Percentiles rank a stretch among this genome's conserved stretches.
Conservation (phyloP, 2,113 vertebrate genomes). For the Syngnathus floridae region DNA sequence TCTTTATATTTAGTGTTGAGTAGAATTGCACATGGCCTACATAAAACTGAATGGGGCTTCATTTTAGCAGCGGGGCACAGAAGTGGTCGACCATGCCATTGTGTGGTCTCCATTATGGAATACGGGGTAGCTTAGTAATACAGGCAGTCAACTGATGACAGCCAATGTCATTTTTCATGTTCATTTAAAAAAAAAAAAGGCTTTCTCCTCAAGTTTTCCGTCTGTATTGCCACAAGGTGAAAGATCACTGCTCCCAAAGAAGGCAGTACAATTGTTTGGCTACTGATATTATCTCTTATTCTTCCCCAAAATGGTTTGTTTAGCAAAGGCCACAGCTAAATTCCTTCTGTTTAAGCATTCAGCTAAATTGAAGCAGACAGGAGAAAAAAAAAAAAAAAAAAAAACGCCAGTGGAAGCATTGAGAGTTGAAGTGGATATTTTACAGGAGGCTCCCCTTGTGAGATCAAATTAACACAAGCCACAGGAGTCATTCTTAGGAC, state of each 20-base stretch:
- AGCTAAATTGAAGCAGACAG: conserved; percentile 37
- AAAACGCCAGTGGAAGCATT: conserved; percentile 32
- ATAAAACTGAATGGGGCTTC: conserved; percentile 64
- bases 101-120: conserved; percentile 59
- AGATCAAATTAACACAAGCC: conserved; percentile 45
- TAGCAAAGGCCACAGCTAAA: not conserved
- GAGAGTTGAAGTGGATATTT: conserved; percentile 41
- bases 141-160: conserved; percentile 20
- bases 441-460: conserved; percentile 19
- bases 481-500: conserved; percentile 27
- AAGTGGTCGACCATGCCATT: conserved; percentile 46
- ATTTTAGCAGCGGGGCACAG: conserved; percentile 56
- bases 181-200: conserved; percentile 38
- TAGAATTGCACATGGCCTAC: conserved; percentile 67
- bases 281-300: conserved; percentile 31
- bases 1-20: conserved; percentile 66
- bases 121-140: conserved; percentile 41
- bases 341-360: conserved; percentile 43
- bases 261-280: conserved; percentile 36
- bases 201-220: conserved; percentile 40
- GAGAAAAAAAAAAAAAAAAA: conserved; percentile 6
- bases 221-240: conserved; percentile 15
- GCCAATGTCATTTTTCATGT: conserved; percentile 34
- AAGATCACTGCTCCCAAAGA: conserved; percentile 34
- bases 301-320: conserved; percentile 25